A percentile compares a stretch with the other conserved stretches of the same genome.
Evolutionary conservation across 2,113 vertebrate genomes (phyloP).

Genomic region (Hiodon tergisus): DNA sequence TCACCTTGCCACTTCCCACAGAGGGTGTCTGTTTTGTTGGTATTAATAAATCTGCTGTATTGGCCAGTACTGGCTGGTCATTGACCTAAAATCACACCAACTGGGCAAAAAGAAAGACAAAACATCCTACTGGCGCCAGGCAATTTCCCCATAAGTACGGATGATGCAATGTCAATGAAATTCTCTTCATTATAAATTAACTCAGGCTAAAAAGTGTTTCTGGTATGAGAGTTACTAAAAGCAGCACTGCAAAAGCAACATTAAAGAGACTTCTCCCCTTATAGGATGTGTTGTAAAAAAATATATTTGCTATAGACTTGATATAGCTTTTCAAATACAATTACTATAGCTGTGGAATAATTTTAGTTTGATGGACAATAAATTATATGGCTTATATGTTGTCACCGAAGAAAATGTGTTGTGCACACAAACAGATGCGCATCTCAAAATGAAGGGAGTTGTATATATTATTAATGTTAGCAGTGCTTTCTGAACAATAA

Average conservation of each 20-base stretch:
- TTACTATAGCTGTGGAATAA: no score
- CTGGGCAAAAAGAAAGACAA: background rate
- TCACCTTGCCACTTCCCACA: no score
- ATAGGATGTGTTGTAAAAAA: no score
- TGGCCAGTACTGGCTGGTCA: no score
- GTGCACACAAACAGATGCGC: background rate
- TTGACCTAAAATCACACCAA: no score
- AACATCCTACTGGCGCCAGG: background rate
- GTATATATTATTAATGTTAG: background rate
- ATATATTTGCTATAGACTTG: no score
- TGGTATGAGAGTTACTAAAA: background rate
- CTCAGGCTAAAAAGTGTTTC: background rate
- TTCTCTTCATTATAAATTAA: background rate
- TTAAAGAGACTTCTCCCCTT: no score
- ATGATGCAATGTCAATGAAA: constrained; percentile 1
- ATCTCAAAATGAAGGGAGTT: background rate
- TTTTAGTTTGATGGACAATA: background rate
- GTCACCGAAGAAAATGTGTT: background rate
- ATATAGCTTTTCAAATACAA: no score
- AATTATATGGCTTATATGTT: background rate
- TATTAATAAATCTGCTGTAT: no score
- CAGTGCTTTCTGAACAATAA: background rate
- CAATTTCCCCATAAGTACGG: background rate
- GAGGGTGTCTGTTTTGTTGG: no score
- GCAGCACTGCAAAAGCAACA: background rate